Percentiles rank a stretch among this genome's conserved stretches.
These are phyloP conservation scores for Meloidogyne floridensis DNA, from an alignment of 1,140 invertebrate genomes.

Conservation along the genomic window DNA sequence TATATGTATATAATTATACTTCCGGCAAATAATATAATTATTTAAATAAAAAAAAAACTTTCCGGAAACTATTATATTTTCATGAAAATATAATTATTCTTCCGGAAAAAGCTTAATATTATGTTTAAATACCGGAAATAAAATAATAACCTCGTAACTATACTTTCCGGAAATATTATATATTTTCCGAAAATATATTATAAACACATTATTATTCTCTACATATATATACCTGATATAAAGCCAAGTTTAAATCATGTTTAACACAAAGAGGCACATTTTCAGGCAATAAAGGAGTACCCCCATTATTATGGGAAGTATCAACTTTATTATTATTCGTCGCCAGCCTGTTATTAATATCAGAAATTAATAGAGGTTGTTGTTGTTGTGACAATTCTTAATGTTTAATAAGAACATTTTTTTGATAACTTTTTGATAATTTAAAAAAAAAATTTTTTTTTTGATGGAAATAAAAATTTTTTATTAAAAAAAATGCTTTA, in stretches of 20 bases:
- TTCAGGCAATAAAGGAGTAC: neutral
- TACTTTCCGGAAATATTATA: neutral
- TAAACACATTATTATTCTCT: too few relatives aligned
- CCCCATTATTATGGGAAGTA: neutral
- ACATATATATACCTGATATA: conserved; percentile 32
- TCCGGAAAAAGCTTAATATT: too few relatives aligned
- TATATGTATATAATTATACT: too few relatives aligned
- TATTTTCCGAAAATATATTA: neutral
- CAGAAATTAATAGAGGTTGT: neutral
- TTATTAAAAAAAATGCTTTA: too few relatives aligned
- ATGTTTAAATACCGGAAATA: too few relatives aligned
- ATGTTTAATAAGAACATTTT: neutral
- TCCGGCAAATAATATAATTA: too few relatives aligned
- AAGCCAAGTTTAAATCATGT: conserved; percentile 33
- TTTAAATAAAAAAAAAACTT: neutral
- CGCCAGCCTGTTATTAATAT: neutral
- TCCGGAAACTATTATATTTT: too few relatives aligned
- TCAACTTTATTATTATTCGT: neutral
- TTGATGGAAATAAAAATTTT: too few relatives aligned
- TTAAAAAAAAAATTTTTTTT: neutral
- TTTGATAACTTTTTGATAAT: neutral
- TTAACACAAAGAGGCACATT: conserved; percentile 32
- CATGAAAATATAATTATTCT: too few relatives aligned
- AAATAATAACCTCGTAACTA: too few relatives aligned
- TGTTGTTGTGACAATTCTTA: neutral